These are phyloP conservation scores for Osmerus eperlanus DNA, from an alignment of 2,113 vertebrate species.

Conservation along the genomic window DNA sequence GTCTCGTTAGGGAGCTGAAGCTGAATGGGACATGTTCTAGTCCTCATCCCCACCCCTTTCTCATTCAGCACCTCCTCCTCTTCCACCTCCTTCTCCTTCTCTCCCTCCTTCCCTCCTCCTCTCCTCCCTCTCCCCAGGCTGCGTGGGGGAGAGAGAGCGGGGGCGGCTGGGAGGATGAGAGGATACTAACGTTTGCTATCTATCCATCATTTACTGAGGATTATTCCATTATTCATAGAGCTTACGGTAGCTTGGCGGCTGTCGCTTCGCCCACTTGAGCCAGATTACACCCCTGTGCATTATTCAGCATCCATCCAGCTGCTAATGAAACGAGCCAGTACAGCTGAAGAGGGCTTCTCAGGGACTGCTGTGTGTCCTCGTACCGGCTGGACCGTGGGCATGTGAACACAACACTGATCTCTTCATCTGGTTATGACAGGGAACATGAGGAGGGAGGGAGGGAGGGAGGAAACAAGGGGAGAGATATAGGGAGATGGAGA, in stretches of 20 bases:
- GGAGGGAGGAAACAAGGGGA: not conserved
- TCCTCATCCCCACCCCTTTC: too few species aligned
- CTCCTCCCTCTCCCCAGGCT: slow-evolving; percentile 41
- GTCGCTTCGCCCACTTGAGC: slow-evolving; percentile 41
- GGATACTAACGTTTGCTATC: slow-evolving; percentile 57
- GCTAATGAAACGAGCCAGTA: slow-evolving; percentile 38
- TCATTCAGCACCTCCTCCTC: slow-evolving; percentile 13
- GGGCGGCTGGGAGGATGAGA: slow-evolving; percentile 55
- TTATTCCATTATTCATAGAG: slow-evolving; percentile 51
- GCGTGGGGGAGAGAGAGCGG: slow-evolving; percentile 21
- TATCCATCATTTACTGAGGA: slow-evolving; percentile 55
- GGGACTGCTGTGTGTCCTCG: not conserved
- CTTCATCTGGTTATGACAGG: slow-evolving; percentile 25
- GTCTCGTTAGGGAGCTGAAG: too few species aligned
- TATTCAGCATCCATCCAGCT: slow-evolving; percentile 50
- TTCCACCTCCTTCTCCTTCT: not conserved
- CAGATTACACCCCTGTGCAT: slow-evolving; percentile 33
- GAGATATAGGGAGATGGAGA: not conserved
- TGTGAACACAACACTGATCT: slow-evolving; percentile 39
- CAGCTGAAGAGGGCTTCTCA: slow-evolving; percentile 17
- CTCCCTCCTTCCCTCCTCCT: too few species aligned
- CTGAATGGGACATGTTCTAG: too few species aligned
- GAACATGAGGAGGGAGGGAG: too few species aligned
- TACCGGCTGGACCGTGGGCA: too few species aligned
- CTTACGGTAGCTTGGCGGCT: slow-evolving; percentile 41